These are phyloP conservation scores for Narcine bancroftii DNA, from an alignment of 2,113 vertebrate genomes.

Conservation along the genomic window DNA sequence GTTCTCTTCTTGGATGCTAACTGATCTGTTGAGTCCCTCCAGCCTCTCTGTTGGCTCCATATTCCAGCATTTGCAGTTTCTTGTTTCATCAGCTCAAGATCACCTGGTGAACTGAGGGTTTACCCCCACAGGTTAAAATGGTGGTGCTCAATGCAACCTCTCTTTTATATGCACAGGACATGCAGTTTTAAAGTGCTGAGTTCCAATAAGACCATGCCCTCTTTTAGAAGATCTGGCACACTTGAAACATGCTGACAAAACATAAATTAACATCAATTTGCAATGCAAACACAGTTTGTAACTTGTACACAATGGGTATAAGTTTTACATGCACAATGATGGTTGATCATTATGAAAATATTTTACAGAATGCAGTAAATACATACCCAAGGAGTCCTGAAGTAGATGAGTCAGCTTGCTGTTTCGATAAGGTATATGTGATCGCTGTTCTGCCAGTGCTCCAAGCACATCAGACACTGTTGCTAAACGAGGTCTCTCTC, in stretches of 20 bases:
- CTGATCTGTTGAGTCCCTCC: too few species aligned
- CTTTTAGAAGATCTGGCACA: not conserved
- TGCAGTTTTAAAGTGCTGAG: not conserved
- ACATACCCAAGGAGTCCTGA: conserved; percentile 65
- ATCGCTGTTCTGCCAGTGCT: conserved; percentile 62
- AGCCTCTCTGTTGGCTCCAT: too few species aligned
- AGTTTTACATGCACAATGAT: not conserved
- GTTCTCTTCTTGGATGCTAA: too few species aligned
- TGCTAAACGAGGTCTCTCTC: conserved; percentile 67
- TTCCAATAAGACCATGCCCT: not conserved
- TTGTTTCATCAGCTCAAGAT: not conserved
- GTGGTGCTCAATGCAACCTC: not conserved
- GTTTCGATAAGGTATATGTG: conserved; percentile 73
- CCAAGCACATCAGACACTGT: conserved; percentile 71
- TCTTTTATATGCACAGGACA: not conserved
- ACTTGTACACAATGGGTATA: not conserved
- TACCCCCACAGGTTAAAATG: too few species aligned
- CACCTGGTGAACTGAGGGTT: not conserved
- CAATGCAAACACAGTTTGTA: not conserved
- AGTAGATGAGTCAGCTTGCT: conserved; percentile 76
- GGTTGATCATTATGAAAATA: not conserved
- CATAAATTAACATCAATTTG: not conserved
- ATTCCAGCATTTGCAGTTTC: too few species aligned
- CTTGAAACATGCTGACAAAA: not conserved
- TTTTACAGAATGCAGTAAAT: not conserved